Evolutionary conservation across 2,797 vertebrate genomes (phyloP).

Genomic region (Thalassophryne amazonica): DNA sequence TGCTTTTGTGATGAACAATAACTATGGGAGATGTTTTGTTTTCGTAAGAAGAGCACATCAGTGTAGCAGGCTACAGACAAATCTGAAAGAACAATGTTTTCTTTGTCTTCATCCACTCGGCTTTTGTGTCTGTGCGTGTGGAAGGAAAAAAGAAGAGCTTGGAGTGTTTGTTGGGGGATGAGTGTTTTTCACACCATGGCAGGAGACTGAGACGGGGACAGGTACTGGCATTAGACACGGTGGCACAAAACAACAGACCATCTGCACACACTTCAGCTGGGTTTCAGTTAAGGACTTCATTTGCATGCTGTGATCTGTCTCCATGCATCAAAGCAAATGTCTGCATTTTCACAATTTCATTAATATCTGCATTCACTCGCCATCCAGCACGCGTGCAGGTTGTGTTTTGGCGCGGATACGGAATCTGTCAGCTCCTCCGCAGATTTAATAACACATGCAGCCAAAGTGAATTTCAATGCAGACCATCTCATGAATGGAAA

Average conservation of each 20-base stretch:
- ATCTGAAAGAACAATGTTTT: too few relatives aligned
- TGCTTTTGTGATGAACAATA: too few relatives aligned
- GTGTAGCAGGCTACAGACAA: too few relatives aligned
- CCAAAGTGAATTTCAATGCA: constrained; percentile 50
- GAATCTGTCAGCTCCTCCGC: constrained; percentile 10
- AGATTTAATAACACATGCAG: constrained; percentile 33
- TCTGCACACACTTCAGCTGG: constrained; percentile 62
- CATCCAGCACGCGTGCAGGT: constrained; percentile 35
- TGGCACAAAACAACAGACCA: constrained; percentile 59
- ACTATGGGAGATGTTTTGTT: too few relatives aligned
- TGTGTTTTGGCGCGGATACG: constrained; percentile 32
- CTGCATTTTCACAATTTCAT: constrained; percentile 46
- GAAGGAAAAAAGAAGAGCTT: neutral
- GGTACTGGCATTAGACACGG: constrained; percentile 53
- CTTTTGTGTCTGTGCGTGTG: neutral
- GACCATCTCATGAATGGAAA: constrained; percentile 49
- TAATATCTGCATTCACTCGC: constrained; percentile 56
- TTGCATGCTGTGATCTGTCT: constrained; percentile 62
- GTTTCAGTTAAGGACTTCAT: constrained; percentile 67
- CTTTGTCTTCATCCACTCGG: neutral
- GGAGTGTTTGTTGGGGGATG: constrained; percentile 26
- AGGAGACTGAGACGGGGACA: constrained; percentile 44
- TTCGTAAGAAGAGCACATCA: too few relatives aligned
- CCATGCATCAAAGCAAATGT: constrained; percentile 60
- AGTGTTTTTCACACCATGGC: constrained; percentile 26